A percentile compares a stretch with the other conserved stretches of the same genome.
Evolutionary conservation across 2,797 vertebrate genomes (phyloP).

Genomic region (Danio aesculapii): DNA sequence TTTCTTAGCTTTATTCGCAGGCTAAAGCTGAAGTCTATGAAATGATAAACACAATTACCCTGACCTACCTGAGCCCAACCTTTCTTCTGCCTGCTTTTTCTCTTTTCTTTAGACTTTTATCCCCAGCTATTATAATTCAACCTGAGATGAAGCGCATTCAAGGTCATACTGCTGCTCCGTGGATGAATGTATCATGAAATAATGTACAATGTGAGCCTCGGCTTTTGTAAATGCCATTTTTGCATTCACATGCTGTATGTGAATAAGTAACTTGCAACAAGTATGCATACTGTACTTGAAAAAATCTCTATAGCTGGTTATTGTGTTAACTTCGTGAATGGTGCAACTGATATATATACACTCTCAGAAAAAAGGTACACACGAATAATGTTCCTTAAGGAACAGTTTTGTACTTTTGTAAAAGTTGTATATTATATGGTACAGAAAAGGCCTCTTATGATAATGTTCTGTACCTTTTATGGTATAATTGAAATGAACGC

Average conservation of each 20-base stretch:
- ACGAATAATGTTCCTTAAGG: too few species aligned
- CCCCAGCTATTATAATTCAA: slow-evolving; percentile 2
- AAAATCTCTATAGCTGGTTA: too few species aligned
- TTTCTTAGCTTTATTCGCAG: not conserved
- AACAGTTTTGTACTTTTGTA: too few species aligned
- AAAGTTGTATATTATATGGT: too few species aligned
- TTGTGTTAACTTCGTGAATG: too few species aligned
- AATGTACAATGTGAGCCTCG: not conserved
- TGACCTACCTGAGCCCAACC: slow-evolving; percentile 22
- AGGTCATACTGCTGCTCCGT: slow-evolving; percentile 19
- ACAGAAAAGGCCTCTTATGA: too few species aligned
- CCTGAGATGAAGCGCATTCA: not conserved
- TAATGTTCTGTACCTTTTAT: too few species aligned
- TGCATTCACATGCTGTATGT: not conserved
- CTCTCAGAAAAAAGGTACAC: too few species aligned
- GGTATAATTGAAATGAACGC: too few species aligned
- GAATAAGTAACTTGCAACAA: too few species aligned
- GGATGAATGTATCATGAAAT: slow-evolving; percentile 8
- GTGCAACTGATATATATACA: too few species aligned
- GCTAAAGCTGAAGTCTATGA: slow-evolving; percentile 5
- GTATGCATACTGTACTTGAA: too few species aligned
- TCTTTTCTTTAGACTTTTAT: slow-evolving; percentile 24
- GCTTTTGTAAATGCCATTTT: not conserved
- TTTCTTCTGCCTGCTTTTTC: slow-evolving; percentile 23
- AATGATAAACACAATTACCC: slow-evolving; percentile 33